Evolutionary conservation across 1,140 invertebrate genomes (phyloP).

Genomic region (Pseudomyrmex sp.): DNA sequence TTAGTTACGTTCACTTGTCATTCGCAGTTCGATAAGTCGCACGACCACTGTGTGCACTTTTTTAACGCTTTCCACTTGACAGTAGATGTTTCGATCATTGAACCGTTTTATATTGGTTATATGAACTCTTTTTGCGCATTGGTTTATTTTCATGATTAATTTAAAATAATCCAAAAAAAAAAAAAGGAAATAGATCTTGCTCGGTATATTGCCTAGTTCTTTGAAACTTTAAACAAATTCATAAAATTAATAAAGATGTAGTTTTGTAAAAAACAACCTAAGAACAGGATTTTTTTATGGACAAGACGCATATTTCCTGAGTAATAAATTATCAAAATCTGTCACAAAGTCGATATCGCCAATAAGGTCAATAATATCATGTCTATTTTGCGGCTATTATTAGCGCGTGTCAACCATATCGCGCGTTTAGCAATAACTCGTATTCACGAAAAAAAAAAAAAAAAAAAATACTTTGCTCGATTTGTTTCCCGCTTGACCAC

Average conservation of each 20-base stretch:
- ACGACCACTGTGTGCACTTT: constrained; percentile 22
- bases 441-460: neutral
- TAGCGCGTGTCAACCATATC: constrained; percentile 17
- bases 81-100: constrained; percentile 28
- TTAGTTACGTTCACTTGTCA: constrained; percentile 52
- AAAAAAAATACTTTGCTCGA: constrained; percentile 21
- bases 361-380: constrained; percentile 3
- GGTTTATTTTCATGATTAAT: constrained; percentile 18
- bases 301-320: too few relatives aligned
- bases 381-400: constrained; percentile 1
- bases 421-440: constrained; percentile 27
- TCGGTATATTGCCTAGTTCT: too few relatives aligned
- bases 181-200: too few relatives aligned
- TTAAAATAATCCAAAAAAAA: neutral
- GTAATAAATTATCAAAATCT: too few relatives aligned
- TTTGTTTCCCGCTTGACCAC: constrained; percentile 43
- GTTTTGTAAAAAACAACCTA: too few relatives aligned
- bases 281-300: too few relatives aligned
- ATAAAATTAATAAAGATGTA: too few relatives aligned
- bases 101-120: constrained; percentile 14
- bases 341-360: neutral
- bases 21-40: constrained; percentile 39
- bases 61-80: constrained; percentile 48
- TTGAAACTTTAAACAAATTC: too few relatives aligned
- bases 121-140: constrained; percentile 21